Evolutionary conservation across 2,888 invertebrate species (phyloP).

Genomic region (Atethmia centrago): DNA sequence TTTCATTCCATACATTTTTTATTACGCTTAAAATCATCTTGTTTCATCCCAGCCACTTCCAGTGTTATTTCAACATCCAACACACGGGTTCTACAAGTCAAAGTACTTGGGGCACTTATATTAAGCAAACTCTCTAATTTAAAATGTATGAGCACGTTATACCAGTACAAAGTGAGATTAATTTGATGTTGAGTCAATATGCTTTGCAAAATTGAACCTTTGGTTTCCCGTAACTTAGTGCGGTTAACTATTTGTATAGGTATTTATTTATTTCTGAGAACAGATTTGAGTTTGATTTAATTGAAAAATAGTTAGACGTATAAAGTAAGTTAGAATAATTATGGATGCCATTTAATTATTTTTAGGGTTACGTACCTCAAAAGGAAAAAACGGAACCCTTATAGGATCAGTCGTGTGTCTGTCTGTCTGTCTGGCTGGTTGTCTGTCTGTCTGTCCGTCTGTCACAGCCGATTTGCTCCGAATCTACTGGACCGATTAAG

Average conservation of each 20-base stretch:
- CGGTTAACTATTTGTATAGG: not conserved
- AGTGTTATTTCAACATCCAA: slow-evolving; percentile 60
- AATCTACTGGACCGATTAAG: too few relatives aligned
- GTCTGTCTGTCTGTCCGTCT: too few relatives aligned
- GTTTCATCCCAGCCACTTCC: slow-evolving; percentile 46
- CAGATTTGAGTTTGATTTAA: slow-evolving; percentile 1
- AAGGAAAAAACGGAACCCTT: too few relatives aligned
- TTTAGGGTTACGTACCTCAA: too few relatives aligned
- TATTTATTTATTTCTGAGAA: slow-evolving; percentile 1
- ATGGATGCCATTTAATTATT: too few relatives aligned
- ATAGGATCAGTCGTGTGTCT: too few relatives aligned
- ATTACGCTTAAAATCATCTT: slow-evolving; percentile 31
- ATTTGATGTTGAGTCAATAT: slow-evolving; percentile 73
- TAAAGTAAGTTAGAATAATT: too few relatives aligned
- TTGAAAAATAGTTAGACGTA: not conserved
- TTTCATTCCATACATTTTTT: slow-evolving; percentile 24
- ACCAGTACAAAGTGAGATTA: slow-evolving; percentile 71
- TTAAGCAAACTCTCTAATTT: slow-evolving; percentile 74
- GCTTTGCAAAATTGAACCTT: slow-evolving; percentile 69
- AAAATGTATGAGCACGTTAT: slow-evolving; percentile 72
- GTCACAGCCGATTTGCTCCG: too few relatives aligned
- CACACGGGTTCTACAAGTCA: slow-evolving; percentile 61
- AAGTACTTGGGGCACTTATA: slow-evolving; percentile 65
- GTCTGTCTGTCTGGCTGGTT: too few relatives aligned
- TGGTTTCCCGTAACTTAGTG: slow-evolving; percentile 21